phyloP scores from a whole-genome alignment of 2,113 vertebrate genomes.

The Sylvicapra grimmia region DNA sequence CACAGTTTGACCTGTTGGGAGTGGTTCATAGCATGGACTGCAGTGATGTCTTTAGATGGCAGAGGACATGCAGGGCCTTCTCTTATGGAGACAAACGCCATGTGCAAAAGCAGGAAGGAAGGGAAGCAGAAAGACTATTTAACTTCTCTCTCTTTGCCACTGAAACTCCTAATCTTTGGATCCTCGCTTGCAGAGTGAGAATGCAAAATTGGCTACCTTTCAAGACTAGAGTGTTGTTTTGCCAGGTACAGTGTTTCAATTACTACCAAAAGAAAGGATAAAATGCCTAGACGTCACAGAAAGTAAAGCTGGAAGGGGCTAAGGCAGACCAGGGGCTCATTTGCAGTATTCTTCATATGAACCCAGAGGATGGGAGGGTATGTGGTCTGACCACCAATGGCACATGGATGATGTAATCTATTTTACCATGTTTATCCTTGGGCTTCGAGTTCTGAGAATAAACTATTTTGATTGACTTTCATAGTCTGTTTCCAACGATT shows the following conservation, averaged over 20 bases:
- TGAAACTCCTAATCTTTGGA: not conserved
- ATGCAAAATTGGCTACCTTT: not conserved
- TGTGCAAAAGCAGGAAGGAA: not conserved
- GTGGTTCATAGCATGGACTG: not conserved
- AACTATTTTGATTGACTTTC: not conserved
- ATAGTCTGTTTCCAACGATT: not conserved
- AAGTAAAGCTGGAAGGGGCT: not conserved
- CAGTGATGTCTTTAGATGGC: not conserved
- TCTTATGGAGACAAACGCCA: not conserved
- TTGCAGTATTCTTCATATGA: not conserved
- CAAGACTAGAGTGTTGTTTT: not conserved
- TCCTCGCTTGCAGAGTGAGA: not conserved
- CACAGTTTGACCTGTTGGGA: no score
- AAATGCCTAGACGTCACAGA: not conserved
- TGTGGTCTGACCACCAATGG: not conserved
- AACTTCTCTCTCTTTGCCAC: not conserved
- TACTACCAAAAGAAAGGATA: not conserved
- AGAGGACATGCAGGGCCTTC: not conserved
- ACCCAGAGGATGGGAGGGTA: not conserved
- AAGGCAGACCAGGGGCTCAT: not conserved
- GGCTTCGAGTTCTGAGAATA: not conserved
- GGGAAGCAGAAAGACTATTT: not conserved
- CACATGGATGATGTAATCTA: rapidly evolving
- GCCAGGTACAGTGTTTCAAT: not conserved
- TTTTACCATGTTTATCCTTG: not conserved